Conservation (phyloP, 92 coral and sea anemone species). For the Epizoanthus illoricatus region DNA sequence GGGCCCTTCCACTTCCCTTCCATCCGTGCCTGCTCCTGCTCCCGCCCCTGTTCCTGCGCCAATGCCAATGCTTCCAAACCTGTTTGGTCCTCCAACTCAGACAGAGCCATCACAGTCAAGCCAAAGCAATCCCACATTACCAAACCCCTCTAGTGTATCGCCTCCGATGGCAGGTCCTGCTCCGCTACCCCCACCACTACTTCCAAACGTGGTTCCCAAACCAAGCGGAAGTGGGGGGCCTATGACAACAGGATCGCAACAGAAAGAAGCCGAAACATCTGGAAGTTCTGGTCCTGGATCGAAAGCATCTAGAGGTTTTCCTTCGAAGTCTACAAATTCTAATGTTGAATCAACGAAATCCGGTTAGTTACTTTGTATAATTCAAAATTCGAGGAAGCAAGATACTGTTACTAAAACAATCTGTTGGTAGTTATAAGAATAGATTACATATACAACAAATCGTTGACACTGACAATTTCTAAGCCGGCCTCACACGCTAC, state of each 20-base stretch:
- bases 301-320: too few relatives aligned
- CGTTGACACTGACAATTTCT: too few relatives aligned
- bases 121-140: constrained; percentile 3
- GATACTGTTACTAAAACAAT: neutral
- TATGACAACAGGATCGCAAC: neutral
- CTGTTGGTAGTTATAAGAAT: too few relatives aligned
- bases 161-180: neutral
- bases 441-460: too few relatives aligned
- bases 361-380: neutral
- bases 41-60: neutral
- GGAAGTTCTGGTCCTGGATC: too few relatives aligned
- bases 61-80: neutral
- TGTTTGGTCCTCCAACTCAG: neutral
- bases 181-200: constrained; percentile 7
- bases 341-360: neutral
- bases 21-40: neutral
- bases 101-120: neutral
- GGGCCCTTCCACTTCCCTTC: too few relatives aligned
- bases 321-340: neutral
- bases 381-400: neutral
- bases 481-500: too few relatives aligned
- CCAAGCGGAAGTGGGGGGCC: constrained; percentile 4
- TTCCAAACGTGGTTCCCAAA: constrained; percentile 20
- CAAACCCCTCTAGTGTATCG: neutral
- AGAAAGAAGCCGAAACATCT: neutral